Evolutionary conservation across 2,888 invertebrate genomes (phyloP).

Genomic region (Leptothorax acervorum): DNA sequence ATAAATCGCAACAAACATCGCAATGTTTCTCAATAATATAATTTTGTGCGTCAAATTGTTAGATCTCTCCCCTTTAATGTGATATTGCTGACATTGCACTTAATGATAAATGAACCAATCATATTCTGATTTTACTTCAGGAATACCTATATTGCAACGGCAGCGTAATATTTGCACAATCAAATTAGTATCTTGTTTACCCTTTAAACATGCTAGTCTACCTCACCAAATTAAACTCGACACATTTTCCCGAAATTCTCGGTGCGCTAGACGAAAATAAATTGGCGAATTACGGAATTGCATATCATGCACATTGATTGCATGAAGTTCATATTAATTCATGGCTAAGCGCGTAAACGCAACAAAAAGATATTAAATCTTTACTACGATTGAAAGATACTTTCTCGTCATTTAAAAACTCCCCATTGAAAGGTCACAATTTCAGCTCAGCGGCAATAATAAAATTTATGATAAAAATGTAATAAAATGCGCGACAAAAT

Average conservation of each 20-base stretch:
- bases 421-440: not conserved
- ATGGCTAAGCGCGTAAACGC: not conserved
- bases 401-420: not conserved
- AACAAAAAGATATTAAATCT: slow-evolving; percentile 12
- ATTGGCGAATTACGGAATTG: slow-evolving; percentile 13
- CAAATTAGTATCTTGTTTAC: slow-evolving; percentile 47
- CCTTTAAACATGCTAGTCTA: slow-evolving; percentile 34
- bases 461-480: slow-evolving; percentile 4
- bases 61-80: not conserved
- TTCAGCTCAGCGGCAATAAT: not conserved
- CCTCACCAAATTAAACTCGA: slow-evolving; percentile 36
- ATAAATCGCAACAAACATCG: not conserved
- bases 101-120: slow-evolving; percentile 30
- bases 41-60: not conserved
- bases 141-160: slow-evolving; percentile 6
- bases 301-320: slow-evolving; percentile 7
- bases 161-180: slow-evolving; percentile 34
- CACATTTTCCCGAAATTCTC: slow-evolving; percentile 24
- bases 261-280: slow-evolving; percentile 16
- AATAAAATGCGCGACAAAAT: slow-evolving; percentile 6
- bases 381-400: not conserved
- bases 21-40: not conserved
- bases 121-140: slow-evolving; percentile 10
- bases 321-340: not conserved
- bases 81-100: not conserved